Conservation (phyloP, 30 jellyfish, hydroid and myxozoan species). For the Hydra vulgaris region DNA sequence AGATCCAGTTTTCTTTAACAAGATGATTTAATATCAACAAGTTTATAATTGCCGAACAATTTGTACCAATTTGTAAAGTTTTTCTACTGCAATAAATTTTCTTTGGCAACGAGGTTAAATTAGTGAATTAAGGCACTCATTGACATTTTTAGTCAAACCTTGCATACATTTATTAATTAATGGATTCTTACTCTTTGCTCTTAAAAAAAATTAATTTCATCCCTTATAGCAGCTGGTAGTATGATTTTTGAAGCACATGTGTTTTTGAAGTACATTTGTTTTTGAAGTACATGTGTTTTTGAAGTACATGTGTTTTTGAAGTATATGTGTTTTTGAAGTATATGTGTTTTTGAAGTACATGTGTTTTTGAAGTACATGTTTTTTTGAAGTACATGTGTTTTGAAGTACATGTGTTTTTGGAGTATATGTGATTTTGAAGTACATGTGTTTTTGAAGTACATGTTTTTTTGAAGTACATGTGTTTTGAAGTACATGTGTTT, state of each 20-base stretch:
- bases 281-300: no score
- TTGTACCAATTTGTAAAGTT: neutral
- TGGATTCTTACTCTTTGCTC: neutral
- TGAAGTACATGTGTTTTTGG: no score
- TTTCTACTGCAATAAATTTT: neutral
- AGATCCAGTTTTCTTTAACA: neutral
- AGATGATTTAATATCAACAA: neutral
- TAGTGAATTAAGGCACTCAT: neutral
- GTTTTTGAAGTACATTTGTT: no score
- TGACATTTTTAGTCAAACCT: neutral
- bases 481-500: no score
- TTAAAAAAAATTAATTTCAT: neutral
- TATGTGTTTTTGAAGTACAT: no score
- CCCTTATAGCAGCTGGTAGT: neutral
- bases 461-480: no score
- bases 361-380: no score
- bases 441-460: no score
- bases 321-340: no score
- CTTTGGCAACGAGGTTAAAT: neutral
- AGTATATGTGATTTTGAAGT: no score
- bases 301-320: no score
- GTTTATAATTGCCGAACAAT: neutral
- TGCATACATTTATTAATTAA: neutral
- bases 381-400: no score
- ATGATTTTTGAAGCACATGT: neutral